phyloP scores from a whole-genome alignment of 2,113 vertebrate species.

The Istiophorus platypterus region DNA sequence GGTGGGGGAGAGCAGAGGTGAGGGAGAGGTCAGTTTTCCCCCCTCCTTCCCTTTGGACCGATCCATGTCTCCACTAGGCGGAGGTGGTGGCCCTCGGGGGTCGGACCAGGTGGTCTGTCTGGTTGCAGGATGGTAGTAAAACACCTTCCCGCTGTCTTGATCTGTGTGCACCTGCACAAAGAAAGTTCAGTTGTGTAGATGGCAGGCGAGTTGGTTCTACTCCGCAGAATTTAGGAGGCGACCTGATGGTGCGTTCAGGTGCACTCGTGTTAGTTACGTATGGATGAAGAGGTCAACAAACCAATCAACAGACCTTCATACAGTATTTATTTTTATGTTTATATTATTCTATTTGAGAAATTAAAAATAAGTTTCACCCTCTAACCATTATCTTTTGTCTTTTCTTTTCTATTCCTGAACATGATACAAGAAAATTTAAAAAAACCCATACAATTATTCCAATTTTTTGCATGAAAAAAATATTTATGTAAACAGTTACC shows the following conservation, averaged over 20 bases:
- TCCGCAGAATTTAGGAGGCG: not conserved
- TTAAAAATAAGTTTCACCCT: too few relatives aligned
- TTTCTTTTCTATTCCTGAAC: not conserved
- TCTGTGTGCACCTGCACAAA: constrained; percentile 81
- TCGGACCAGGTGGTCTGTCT: constrained; percentile 88
- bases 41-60: constrained; percentile 37
- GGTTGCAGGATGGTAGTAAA: constrained; percentile 87
- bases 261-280: not conserved
- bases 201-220: not conserved
- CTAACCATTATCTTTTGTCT: too few relatives aligned
- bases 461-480: too few relatives aligned
- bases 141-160: constrained; percentile 82
- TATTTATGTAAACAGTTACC: too few relatives aligned
- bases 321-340: too few relatives aligned
- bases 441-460: too few relatives aligned
- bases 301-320: too few relatives aligned
- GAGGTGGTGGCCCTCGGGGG: constrained; percentile 70
- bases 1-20: constrained; percentile 26
- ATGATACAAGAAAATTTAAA: too few relatives aligned
- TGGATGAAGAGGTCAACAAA: too few relatives aligned
- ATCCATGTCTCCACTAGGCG: constrained; percentile 11
- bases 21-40: constrained; percentile 4
- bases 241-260: not conserved
- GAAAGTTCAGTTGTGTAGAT: too few relatives aligned
- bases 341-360: too few relatives aligned